These are phyloP conservation scores for Poecile montanus DNA, from an alignment of 2,797 vertebrate genomes.

Conservation along the genomic window DNA sequence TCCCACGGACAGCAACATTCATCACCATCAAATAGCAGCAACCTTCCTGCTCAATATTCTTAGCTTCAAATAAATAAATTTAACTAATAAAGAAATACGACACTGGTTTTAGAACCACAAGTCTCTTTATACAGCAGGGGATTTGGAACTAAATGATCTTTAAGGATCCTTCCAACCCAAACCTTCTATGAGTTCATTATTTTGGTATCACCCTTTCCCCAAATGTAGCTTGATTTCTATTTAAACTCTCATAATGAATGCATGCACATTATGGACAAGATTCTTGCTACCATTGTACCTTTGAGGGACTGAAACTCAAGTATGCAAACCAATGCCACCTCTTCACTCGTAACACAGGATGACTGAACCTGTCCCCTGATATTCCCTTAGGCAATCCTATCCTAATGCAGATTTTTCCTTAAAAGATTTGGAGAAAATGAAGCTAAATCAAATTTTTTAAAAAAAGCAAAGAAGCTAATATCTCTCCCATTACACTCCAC, in stretches of 20 bases:
- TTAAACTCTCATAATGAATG: not conserved
- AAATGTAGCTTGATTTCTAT: not conserved
- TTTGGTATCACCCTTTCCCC: not conserved
- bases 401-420: not conserved
- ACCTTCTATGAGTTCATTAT: not conserved
- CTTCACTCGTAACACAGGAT: not conserved
- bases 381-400: not conserved
- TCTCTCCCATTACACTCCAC: not conserved
- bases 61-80: not conserved
- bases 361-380: not conserved
- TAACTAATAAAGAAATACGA: not conserved
- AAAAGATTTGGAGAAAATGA: not conserved
- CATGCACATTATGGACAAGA: not conserved
- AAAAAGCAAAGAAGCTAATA: not conserved
- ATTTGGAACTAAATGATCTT: not conserved
- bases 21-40: not conserved
- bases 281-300: not conserved
- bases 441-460: not conserved
- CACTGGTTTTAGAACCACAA: not conserved
- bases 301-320: not conserved
- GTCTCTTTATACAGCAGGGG: rapidly evolving
- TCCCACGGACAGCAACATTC: not conserved
- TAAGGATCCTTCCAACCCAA: not conserved
- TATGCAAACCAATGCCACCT: not conserved
- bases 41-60: not conserved